phyloP scores from a whole-genome alignment of 2,113 vertebrate genomes.

The Irena cyanogastra region DNA sequence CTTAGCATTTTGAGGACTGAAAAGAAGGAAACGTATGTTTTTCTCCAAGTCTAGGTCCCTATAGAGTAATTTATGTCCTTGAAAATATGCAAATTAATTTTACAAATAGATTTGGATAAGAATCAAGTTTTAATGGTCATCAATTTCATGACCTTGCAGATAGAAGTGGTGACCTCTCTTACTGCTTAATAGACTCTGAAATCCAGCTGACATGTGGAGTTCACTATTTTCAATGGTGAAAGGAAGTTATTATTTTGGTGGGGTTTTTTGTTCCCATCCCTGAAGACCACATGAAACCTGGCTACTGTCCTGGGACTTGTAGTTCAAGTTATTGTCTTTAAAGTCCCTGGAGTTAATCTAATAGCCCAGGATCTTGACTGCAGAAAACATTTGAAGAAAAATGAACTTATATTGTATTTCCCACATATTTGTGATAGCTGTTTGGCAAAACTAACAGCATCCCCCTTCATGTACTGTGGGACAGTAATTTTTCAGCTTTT shows the following conservation, averaged over 20 bases:
- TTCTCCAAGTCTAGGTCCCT: not conserved
- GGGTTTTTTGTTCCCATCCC: not conserved
- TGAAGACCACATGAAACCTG: constrained; percentile 49
- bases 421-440: constrained; percentile 10
- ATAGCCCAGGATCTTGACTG: constrained; percentile 32
- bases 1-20: not conserved
- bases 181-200: not conserved
- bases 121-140: constrained; percentile 8
- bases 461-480: not conserved
- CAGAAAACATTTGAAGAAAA: constrained; percentile 46
- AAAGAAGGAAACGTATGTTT: not conserved
- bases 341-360: constrained; percentile 31
- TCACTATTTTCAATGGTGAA: not conserved
- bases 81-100: constrained; percentile 41
- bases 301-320: constrained; percentile 46
- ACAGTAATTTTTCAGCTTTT: not conserved
- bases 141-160: constrained; percentile 10
- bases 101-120: constrained; percentile 25
- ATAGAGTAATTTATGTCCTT: not conserved
- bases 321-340: constrained; percentile 31
- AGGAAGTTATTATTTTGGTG: constrained; percentile 18
- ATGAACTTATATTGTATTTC: constrained; percentile 22
- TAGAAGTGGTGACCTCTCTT: not conserved
- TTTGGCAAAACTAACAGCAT: constrained; percentile 18
- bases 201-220: not conserved